These are phyloP conservation scores for Parambassis ranga DNA, from an alignment of 2,797 vertebrate genomes.

Conservation along the genomic window DNA sequence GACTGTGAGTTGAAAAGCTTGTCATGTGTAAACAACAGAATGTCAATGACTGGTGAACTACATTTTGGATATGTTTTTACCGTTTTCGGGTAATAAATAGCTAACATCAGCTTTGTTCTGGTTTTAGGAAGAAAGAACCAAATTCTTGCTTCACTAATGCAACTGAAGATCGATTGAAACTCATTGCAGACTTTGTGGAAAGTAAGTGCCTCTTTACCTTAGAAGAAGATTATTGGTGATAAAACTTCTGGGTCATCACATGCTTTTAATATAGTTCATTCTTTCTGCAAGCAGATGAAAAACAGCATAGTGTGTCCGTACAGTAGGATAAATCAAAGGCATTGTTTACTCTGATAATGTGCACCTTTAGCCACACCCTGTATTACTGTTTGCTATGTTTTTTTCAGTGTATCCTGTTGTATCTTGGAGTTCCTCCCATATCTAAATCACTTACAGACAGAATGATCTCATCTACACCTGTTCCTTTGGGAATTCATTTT, in stretches of 20 bases:
- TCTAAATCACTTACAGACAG: too few relatives aligned
- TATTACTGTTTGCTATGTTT: not conserved
- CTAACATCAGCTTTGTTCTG: not conserved
- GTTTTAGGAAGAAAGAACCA: slow-evolving; percentile 78
- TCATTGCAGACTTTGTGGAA: slow-evolving; percentile 83
- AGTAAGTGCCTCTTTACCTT: slow-evolving; percentile 74
- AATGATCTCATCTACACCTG: not conserved
- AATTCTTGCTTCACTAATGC: slow-evolving; percentile 61
- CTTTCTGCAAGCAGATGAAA: too few relatives aligned
- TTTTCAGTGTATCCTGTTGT: not conserved
- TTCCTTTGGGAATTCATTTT: not conserved
- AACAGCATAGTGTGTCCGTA: too few relatives aligned
- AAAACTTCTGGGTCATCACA: not conserved
- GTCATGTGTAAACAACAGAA: not conserved
- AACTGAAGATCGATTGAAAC: slow-evolving; percentile 69
- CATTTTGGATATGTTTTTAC: not conserved
- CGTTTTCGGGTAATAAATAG: not conserved
- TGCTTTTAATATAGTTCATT: not conserved
- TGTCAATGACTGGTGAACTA: not conserved
- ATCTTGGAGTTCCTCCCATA: too few relatives aligned
- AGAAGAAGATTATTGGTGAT: not conserved
- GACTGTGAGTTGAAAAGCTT: not conserved
- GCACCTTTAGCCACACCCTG: not conserved
- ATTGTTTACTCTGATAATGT: not conserved
- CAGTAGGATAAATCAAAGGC: not conserved